Percentiles rank a stretch among this genome's conserved stretches.
Conservation (phyloP, 2,113 vertebrate genomes). For the Natator depressus region DNA sequence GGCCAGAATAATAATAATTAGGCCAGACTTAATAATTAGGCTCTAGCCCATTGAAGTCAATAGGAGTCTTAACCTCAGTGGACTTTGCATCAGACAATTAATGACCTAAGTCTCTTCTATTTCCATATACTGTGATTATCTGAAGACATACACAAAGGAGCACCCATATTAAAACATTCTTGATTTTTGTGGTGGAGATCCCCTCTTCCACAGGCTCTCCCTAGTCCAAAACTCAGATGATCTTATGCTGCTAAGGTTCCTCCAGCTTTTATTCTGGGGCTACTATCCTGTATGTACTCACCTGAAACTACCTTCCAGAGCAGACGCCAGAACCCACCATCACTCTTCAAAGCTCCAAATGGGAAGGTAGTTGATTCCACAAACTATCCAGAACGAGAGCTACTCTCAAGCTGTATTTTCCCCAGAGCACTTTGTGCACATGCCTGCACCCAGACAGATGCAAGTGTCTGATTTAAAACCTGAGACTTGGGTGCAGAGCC, state of each 20-base stretch:
- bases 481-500: fast-evolving
- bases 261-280: neutral
- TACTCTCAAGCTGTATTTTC: neutral
- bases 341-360: neutral
- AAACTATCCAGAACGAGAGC: neutral
- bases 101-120: too few species aligned
- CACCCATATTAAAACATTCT: neutral
- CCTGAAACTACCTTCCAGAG: neutral
- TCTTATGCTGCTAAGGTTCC: neutral
- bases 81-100: too few species aligned
- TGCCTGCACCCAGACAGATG: neutral
- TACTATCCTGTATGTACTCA: neutral
- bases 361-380: neutral
- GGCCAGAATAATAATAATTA: neutral
- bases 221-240: neutral
- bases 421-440: too few species aligned
- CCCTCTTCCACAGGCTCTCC: neutral
- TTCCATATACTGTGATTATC: too few species aligned
- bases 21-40: neutral
- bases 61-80: too few species aligned
- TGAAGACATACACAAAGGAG: too few species aligned
- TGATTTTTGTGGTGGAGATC: neutral
- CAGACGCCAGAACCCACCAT: neutral
- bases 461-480: neutral
- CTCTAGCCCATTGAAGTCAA: neutral